Base-by-base conservation (phyloP, 2,888 invertebrate genomes). In the Drosophila paranaensis region DNA sequence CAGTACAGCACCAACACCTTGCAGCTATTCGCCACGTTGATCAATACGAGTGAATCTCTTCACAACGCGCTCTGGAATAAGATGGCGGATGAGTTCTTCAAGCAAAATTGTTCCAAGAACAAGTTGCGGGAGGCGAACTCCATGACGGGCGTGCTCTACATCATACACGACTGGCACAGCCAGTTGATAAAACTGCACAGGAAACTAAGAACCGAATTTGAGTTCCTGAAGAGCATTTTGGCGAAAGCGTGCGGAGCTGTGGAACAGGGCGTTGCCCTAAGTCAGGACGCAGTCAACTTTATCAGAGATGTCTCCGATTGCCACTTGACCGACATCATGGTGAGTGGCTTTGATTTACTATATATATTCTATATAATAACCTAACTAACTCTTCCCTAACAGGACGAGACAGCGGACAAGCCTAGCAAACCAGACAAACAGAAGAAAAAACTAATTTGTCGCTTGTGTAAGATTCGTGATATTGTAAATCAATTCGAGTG, bases 401-500 rank as follows among this genome's bases (percentile, higher is more conserved):
- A 88, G 86, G 64, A 79, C 5, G 80, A 86, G 2, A 77, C 71
- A 13, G 57, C 39, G 0, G 20, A 57, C 6, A 33, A 53, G 2
- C 35, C 37, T 4, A 27, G 8, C 13, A 30, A 10, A 20, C 4
- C 8, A 13, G 33, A 33, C 4, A 30, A 6, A 6, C 39, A 20
- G 40, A 57, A 51, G 42, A 50, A 40, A 1, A 76, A 13, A 11
- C 74, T 6, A 8, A 8, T 14, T 76, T 94, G 80, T 93, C 93
- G 89, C 56, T 76, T 94, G 5, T 95, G 95, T 77, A 68, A 80
- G 25, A 91, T 93, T 11, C 93, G 94, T 46, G 90, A 91, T 33
- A 58, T 81, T 6, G 80, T 95, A 39, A 93, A 93, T 74, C 81
- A 91, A 10, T 94, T 94, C 65, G 95, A 95, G 82, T 92, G 93